Percentiles rank a stretch among this genome's conserved stretches.
phyloP scores from a whole-genome alignment of 37 sponge, comb jelly and placozoan genomes.

The Ephydatia muelleri region DNA sequence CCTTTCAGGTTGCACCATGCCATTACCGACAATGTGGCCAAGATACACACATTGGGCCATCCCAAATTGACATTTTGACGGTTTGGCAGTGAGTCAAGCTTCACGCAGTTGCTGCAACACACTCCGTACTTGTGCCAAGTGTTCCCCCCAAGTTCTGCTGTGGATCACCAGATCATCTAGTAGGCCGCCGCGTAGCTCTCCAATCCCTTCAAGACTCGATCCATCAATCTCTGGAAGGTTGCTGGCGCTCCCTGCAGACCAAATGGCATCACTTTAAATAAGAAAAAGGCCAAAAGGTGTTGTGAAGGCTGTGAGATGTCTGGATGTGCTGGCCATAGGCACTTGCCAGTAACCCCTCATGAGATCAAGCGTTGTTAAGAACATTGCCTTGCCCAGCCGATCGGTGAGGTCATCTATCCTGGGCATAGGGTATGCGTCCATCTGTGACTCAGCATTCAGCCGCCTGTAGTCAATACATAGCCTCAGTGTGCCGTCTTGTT shows the following conservation, averaged over 20 bases:
- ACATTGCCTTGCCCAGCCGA: conserved; percentile 30
- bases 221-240: conserved; percentile 80
- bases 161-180: conserved; percentile 65
- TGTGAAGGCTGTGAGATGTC: too few relatives aligned
- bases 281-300: too few relatives aligned
- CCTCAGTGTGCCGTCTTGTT: conserved; percentile 29
- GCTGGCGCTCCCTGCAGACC: too few relatives aligned
- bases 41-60: conserved; percentile 49
- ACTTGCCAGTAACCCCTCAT: conserved; percentile 55
- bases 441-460: too few relatives aligned
- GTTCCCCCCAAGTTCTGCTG: conserved; percentile 46
- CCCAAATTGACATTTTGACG: conserved; percentile 60
- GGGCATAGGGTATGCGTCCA: too few relatives aligned
- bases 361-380: too few relatives aligned
- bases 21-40: conserved; percentile 53
- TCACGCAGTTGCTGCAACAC: conserved; percentile 19
- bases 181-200: conserved; percentile 49
- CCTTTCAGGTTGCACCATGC: conserved; percentile 37
- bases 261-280: conserved; percentile 76
- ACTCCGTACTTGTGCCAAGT: conserved; percentile 27
- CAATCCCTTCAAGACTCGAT: conserved; percentile 20
- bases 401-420: too few relatives aligned
- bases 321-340: conserved; percentile 37
- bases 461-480: conserved; percentile 60
- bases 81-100: conserved; percentile 53